Evolutionary conservation across 1,140 invertebrate genomes (phyloP).

Genomic region (Brachionus koreanus): DNA sequence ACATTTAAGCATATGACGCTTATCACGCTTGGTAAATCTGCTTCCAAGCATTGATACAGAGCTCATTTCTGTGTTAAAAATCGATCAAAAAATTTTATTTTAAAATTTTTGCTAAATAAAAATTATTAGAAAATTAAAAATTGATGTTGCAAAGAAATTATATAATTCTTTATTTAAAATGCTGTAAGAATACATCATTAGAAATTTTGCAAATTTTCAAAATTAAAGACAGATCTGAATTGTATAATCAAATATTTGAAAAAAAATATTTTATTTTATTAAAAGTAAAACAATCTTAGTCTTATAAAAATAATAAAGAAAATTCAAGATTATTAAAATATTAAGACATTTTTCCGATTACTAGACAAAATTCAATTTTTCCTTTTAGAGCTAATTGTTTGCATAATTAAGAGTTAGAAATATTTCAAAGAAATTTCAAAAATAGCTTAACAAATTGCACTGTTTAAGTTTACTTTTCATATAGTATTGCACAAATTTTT

Average conservation of each 20-base stretch:
- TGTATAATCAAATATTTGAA: not conserved
- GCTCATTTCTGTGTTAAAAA: slow-evolving; percentile 7
- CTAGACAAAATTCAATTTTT: not conserved
- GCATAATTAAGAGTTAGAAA: not conserved
- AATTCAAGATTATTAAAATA: not conserved
- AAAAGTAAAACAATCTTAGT: not conserved
- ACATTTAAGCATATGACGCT: slow-evolving; percentile 6
- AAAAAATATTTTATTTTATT: not conserved
- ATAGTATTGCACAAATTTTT: too few species aligned
- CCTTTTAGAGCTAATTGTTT: not conserved
- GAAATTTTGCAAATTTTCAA: not conserved
- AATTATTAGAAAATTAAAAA: not conserved
- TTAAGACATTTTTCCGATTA: not conserved
- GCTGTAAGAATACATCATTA: slow-evolving; percentile 39
- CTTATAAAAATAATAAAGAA: not conserved
- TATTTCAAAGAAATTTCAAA: not conserved
- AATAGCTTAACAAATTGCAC: not conserved
- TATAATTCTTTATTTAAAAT: slow-evolving; percentile 4
- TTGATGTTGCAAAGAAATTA: not conserved
- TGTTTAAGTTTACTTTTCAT: not conserved
- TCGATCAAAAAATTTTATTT: not conserved
- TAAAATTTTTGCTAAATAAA: not conserved
- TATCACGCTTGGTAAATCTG: slow-evolving; percentile 39
- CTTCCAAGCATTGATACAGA: slow-evolving; percentile 38
- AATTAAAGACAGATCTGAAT: not conserved